phyloP scores from a whole-genome alignment of 2,797 vertebrate species.

The Oreochromis grahami region DNA sequence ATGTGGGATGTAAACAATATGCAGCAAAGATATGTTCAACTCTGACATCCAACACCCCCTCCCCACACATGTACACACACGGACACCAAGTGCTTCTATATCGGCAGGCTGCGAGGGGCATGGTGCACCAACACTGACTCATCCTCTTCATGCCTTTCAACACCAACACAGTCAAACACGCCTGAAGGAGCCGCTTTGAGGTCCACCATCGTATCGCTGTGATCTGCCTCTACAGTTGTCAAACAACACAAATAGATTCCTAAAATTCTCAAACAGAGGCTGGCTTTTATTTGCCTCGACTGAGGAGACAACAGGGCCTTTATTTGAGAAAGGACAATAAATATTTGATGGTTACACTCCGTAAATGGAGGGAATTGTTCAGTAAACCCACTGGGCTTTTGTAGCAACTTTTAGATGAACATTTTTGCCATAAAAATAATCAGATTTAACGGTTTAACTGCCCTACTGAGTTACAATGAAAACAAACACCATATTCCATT shows the following conservation, averaged over 20 bases:
- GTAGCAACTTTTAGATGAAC: background rate
- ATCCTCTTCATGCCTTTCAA: constrained; percentile 55
- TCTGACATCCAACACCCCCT: background rate
- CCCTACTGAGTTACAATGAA: background rate
- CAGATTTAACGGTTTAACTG: background rate
- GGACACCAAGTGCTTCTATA: constrained; percentile 49
- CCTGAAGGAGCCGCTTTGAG: constrained; percentile 25
- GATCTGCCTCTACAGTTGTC: background rate
- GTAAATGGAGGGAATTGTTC: background rate
- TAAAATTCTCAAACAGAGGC: background rate
- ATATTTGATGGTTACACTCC: background rate
- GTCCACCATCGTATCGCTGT: background rate
- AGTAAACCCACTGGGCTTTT: background rate
- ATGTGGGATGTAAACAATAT: background rate
- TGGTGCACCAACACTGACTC: constrained; percentile 53
- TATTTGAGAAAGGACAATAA: background rate
- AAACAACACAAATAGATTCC: constrained; percentile 7
- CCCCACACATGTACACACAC: constrained; percentile 18
- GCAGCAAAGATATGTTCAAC: background rate
- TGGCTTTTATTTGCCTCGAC: background rate
- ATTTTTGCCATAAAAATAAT: background rate
- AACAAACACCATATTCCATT: background rate
- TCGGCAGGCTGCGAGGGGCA: constrained; percentile 9
- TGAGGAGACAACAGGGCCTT: background rate
- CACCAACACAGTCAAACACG: constrained; percentile 52